Evolutionary conservation across 2,888 invertebrate genomes (phyloP).

Genomic region (Eupithecia abbreviata): DNA sequence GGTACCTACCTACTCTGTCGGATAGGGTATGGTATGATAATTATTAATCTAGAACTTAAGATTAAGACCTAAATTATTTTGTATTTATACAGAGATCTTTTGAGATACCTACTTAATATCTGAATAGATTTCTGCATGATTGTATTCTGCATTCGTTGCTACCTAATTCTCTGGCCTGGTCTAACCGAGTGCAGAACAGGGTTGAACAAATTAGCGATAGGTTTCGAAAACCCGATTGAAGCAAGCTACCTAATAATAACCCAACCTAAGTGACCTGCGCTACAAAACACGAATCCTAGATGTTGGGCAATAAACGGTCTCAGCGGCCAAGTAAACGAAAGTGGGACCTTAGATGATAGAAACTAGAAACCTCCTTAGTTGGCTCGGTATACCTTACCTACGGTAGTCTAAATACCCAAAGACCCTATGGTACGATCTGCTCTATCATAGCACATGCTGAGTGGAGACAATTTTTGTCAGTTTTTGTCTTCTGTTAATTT

Average conservation of each 20-base stretch:
- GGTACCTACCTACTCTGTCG: too few species aligned
- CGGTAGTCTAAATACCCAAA: background rate
- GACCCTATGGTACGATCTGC: background rate
- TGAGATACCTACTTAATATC: too few species aligned
- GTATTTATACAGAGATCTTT: too few species aligned
- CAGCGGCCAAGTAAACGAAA: background rate
- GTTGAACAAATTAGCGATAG: constrained; percentile 58
- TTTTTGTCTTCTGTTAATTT: too few species aligned
- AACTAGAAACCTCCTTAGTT: background rate
- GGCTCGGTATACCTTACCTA: background rate
- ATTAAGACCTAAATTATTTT: too few species aligned
- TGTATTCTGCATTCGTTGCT: too few species aligned
- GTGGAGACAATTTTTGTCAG: too few species aligned
- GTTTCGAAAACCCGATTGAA: constrained; percentile 47
- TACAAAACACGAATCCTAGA: background rate
- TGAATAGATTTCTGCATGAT: too few species aligned
- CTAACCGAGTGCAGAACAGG: constrained; percentile 46
- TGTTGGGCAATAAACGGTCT: background rate
- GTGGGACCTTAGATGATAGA: background rate
- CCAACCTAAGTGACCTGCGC: background rate
- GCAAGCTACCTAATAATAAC: background rate
- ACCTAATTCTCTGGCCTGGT: background rate
- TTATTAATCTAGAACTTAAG: too few species aligned
- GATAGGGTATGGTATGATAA: too few species aligned
- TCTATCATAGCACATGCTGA: too few species aligned